Conservation (phyloP, 1,140 invertebrate species). For the Himalopsyche phryganea region DNA sequence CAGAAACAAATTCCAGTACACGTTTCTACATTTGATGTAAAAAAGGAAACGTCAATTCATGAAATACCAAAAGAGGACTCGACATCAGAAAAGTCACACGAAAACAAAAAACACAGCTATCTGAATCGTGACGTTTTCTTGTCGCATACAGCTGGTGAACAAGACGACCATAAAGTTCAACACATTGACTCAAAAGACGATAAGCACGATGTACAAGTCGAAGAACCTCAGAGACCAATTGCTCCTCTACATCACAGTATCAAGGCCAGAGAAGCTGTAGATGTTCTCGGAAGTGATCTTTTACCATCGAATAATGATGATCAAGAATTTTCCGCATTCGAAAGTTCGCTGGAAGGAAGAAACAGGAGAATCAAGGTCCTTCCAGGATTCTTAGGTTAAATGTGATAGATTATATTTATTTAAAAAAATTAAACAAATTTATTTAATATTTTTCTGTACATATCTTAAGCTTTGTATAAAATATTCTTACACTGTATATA, state of each 20-base stretch:
- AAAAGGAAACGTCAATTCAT: no score
- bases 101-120: no score
- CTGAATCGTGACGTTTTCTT: no score
- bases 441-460: background rate
- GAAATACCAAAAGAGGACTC: no score
- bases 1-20: no score
- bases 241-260: constrained; percentile 10
- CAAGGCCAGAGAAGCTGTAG: constrained; percentile 5
- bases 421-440: background rate
- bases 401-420: no score
- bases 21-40: no score
- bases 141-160: background rate
- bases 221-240: background rate
- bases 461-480: background rate
- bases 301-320: constrained; percentile 5
- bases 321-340: background rate
- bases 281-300: constrained; percentile 1
- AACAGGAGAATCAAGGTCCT: constrained; percentile 24
- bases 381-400: constrained; percentile 28
- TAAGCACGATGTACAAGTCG: no score
- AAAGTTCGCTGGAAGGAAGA: constrained; percentile 8
- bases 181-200: background rate
- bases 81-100: no score
- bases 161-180: background rate
- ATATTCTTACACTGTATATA: background rate